These are phyloP conservation scores for Copsychus sechellarum DNA, from an alignment of 2,113 vertebrate species.

Conservation along the genomic window DNA sequence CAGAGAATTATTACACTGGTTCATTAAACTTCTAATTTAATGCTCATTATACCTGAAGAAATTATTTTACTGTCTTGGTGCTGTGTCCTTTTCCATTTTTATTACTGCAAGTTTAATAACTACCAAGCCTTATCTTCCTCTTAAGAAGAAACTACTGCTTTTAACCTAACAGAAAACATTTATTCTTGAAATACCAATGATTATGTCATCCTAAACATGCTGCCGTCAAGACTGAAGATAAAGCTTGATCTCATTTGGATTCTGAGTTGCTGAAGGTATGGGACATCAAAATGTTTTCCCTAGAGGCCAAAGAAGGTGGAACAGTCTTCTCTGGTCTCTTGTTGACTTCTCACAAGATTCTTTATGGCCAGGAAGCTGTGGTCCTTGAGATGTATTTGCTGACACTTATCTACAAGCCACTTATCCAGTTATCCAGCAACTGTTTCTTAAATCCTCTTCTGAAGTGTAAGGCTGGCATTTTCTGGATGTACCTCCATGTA, in stretches of 20 bases:
- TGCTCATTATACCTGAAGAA: neutral
- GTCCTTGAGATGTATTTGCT: neutral
- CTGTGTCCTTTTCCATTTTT: neutral
- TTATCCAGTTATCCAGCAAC: neutral
- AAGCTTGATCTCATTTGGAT: neutral
- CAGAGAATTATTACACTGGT: neutral
- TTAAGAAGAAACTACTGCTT: neutral
- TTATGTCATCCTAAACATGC: neutral
- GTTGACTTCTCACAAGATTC: neutral
- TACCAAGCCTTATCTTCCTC: neutral
- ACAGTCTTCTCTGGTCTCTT: neutral
- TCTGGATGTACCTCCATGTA: neutral
- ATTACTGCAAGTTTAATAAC: neutral
- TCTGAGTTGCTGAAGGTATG: neutral
- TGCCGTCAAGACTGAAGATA: neutral
- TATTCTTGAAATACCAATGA: neutral
- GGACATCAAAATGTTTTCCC: neutral
- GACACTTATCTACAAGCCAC: neutral
- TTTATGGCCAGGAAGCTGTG: neutral
- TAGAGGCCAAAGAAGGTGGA: neutral
- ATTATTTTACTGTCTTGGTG: neutral
- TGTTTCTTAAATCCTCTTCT: neutral
- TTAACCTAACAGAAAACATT: neutral
- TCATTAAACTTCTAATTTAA: constrained; percentile 46
- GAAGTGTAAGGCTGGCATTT: neutral